Base-by-base conservation (phyloP, 2,797 vertebrate species). In the Triplophysa yarkandensis region DNA sequence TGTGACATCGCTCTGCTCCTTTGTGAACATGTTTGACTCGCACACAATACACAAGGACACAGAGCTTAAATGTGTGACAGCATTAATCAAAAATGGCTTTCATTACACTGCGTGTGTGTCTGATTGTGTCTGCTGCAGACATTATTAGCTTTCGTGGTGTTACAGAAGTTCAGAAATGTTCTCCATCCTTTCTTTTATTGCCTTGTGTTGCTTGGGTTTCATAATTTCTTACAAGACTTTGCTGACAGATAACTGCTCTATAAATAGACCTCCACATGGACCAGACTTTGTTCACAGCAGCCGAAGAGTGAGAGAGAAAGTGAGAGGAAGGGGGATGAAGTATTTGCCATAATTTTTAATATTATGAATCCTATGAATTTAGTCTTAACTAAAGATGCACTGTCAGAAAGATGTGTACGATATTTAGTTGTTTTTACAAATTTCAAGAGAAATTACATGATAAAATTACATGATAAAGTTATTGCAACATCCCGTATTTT, bases 241-340 rank as follows among this genome's bases (percentile, higher is more conserved):
- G 41, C 36, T 34, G 48, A 68, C 44, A 61, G 52, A 58, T 60
- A 68, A 32, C 69, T 73, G 39, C 30, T 66, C 52, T 62, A 68
- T 68, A 58, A 74, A 71, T 46, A 50, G 19, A 66, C 28, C 28
- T 78, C 64, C 55, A 65, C 44, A 65, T 57, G 68, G 28, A 69
- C 41, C 46, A 71, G 54, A 2, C 61, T 54, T 44, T 67, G 39
- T 74, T 69, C 69, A 48, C 21, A 67, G 57, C 58, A 64, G 46
- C 65, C 57, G 54, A 19, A 65, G 55, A 63, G n/a, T 50, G 65
- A 9, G 55, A 74, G 60, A 69, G 46, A 3, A 23, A 25, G 50
- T 13, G 50, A 50, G 19, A 34, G 32, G 11, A 10, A 11, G 32
- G 10, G 32, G 13, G 36, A 34, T 72, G 57, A 48, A 11, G 61